phyloP scores from a whole-genome alignment of 2,797 vertebrate species.

The Oreochromis mossambicus region DNA sequence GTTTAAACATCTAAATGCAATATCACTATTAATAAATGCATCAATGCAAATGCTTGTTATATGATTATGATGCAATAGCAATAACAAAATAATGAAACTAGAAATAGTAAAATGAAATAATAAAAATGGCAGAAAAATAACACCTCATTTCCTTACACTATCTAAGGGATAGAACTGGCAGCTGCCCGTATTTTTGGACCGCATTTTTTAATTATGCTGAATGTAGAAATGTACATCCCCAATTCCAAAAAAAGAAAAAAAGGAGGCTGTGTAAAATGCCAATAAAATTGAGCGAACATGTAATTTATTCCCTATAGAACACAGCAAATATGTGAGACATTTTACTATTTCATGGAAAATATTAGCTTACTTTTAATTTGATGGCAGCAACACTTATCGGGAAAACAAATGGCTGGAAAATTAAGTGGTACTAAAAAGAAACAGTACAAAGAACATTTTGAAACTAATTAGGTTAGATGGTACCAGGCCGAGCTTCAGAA shows the following conservation, averaged over 20 bases:
- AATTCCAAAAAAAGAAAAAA: neutral
- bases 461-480: neutral
- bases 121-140: too few relatives aligned
- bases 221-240: neutral
- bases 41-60: too few relatives aligned
- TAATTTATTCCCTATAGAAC: neutral
- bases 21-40: too few relatives aligned
- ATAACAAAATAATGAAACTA: too few relatives aligned
- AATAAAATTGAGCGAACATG: neutral
- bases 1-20: too few relatives aligned
- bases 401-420: neutral
- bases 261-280: neutral
- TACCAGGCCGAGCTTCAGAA: neutral
- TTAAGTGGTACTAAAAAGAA: neutral
- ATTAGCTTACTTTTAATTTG: neutral
- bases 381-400: neutral
- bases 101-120: too few relatives aligned
- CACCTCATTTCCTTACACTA: too few relatives aligned
- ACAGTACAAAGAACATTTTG: neutral
- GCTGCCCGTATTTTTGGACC: rapidly evolving
- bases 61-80: too few relatives aligned
- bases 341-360: neutral
- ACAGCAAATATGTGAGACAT: neutral
- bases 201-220: neutral
- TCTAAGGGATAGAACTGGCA: neutral